Evolutionary conservation across 35 echinoderm and acorn worm species (phyloP).

Genomic region (Heliocidaris tuberculata): DNA sequence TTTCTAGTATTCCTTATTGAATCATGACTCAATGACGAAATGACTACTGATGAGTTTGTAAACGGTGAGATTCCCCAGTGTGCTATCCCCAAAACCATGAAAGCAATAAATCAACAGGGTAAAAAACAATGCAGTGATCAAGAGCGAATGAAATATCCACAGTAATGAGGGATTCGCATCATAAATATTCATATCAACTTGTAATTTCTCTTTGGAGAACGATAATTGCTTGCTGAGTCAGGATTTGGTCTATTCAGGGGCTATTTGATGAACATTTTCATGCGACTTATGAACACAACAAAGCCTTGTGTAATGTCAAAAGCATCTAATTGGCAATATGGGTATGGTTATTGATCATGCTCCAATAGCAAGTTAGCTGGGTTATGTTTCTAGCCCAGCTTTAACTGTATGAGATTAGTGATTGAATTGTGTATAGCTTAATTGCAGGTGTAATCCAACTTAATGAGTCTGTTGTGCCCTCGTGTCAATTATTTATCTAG

Average conservation of each 20-base stretch:
- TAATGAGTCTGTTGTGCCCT: neutral
- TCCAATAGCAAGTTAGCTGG: neutral
- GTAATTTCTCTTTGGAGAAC: neutral
- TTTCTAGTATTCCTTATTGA: neutral
- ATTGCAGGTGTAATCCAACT: neutral
- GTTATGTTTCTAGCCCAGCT: neutral
- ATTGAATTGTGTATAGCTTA: neutral
- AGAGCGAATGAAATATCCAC: neutral
- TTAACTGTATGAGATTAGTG: neutral
- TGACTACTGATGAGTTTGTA: neutral
- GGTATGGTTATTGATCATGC: neutral
- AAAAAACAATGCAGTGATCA: neutral
- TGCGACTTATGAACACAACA: neutral
- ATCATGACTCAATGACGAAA: neutral
- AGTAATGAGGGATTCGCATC: neutral
- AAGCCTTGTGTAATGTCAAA: neutral
- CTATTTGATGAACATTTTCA: neutral
- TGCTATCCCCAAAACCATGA: neutral
- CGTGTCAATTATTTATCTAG: constrained; percentile 12
- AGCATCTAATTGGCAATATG: neutral
- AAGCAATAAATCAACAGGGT: neutral
- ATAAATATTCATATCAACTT: neutral
- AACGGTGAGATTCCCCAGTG: neutral
- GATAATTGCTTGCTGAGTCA: neutral
- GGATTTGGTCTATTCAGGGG: neutral